Percentiles rank a stretch among this genome's conserved stretches.
Conservation (phyloP, 23 tunicate species). For the Clavelina lepadiformis region DNA sequence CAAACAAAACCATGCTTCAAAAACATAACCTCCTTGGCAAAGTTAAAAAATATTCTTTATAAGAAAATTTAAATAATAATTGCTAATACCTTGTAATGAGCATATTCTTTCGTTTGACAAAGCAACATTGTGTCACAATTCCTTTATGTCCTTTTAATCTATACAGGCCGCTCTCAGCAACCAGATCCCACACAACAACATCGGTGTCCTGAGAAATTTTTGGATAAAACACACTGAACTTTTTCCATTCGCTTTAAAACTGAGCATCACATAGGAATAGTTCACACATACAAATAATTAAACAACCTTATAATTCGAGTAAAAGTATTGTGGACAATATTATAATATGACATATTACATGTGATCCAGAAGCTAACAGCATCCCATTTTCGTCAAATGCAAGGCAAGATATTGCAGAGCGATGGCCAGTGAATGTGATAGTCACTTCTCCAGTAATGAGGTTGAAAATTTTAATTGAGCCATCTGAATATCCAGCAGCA, state of each 20-base stretch:
- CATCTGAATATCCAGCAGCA: conserved; percentile 83
- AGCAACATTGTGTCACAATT: conserved; percentile 54
- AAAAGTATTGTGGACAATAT: no score
- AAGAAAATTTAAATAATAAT: no score
- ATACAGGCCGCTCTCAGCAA: conserved; percentile 89
- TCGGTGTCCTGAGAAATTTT: conserved; percentile 53
- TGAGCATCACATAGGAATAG: background rate
- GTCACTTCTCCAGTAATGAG: conserved; percentile 50
- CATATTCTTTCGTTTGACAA: conserved; percentile 50
- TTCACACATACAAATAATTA: background rate
- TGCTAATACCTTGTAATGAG: conserved; percentile 79
- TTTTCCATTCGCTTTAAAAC: background rate
- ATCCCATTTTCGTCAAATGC: conserved; percentile 58
- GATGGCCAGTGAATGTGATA: conserved; percentile 75
- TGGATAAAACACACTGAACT: background rate
- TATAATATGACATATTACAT: no score
- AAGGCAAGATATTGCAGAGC: conserved; percentile 60
- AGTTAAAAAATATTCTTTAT: no score
- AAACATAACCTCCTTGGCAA: no score
- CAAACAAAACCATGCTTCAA: no score
- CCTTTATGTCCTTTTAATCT: conserved; percentile 92
- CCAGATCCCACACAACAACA: conserved; percentile 86
- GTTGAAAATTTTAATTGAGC: conserved; percentile 51
- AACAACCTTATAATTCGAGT: background rate
- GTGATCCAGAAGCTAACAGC: conserved; percentile 84